Conservation (phyloP, 2,888 invertebrate genomes). For the Uloborus plumipes region DNA sequence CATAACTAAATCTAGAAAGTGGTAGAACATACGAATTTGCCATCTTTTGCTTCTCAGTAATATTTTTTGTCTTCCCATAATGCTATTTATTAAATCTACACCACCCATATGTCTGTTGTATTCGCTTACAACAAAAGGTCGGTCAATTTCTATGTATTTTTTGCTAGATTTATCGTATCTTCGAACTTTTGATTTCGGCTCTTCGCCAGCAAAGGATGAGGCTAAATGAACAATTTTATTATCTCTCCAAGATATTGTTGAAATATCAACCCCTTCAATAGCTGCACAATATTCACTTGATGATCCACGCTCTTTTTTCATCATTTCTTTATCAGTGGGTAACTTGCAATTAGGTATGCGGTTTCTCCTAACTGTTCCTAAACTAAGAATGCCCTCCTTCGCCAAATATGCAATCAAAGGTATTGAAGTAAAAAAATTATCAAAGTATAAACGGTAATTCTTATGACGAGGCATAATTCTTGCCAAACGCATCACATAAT, state of each 20-base stretch:
- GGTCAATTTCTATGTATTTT: neutral
- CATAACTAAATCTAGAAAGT: slow-evolving; percentile 59
- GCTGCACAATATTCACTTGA: neutral
- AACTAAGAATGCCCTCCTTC: slow-evolving; percentile 7
- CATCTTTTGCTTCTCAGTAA: slow-evolving; percentile 51
- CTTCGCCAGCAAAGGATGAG: slow-evolving; percentile 1
- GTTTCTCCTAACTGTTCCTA: neutral
- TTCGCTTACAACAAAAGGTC: neutral
- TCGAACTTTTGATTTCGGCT: neutral
- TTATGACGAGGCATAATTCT: slow-evolving; percentile 3
- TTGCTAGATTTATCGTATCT: neutral
- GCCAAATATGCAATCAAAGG: neutral
- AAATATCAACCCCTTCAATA: neutral
- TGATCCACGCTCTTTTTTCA: neutral
- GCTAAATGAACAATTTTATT: slow-evolving; percentile 2
- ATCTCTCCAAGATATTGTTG: slow-evolving; percentile 3
- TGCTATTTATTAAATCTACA: neutral
- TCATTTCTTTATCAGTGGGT: neutral
- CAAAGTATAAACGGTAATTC: slow-evolving; percentile 3
- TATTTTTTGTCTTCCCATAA: slow-evolving; percentile 10
- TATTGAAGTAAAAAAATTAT: slow-evolving; percentile 2
- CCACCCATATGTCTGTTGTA: slow-evolving; percentile 10
- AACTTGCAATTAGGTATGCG: slow-evolving; percentile 5
- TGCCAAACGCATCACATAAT: slow-evolving; percentile 3
- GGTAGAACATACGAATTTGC: slow-evolving; percentile 49